Evolutionary conservation across 2,888 invertebrate genomes (phyloP).

Genomic region (Ischnura elegans): DNA sequence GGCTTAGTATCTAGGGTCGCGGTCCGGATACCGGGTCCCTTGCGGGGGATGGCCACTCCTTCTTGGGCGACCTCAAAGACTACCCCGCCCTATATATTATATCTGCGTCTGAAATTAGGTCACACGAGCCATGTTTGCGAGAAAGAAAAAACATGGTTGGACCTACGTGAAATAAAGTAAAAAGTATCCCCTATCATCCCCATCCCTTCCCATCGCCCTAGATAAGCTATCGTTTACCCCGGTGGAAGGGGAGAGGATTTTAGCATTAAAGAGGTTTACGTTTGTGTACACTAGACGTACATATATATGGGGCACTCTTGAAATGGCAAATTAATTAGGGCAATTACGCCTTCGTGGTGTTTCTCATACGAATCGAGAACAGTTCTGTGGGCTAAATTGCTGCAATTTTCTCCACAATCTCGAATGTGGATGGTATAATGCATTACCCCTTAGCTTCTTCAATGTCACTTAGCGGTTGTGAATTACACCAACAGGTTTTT

Average conservation of each 20-base stretch:
- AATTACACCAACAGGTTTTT: too few relatives aligned
- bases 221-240: background rate
- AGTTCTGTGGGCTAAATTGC: background rate
- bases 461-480: background rate
- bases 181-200: background rate
- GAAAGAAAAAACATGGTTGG: background rate
- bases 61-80: background rate
- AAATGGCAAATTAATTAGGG: background rate
- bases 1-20: background rate
- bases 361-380: background rate
- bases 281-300: background rate
- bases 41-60: background rate
- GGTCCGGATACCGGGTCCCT: background rate
- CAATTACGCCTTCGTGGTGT: background rate
- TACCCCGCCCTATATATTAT: background rate
- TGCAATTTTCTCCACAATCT: background rate
- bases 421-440: background rate
- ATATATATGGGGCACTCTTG: background rate
- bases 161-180: background rate
- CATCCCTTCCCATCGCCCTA: background rate
- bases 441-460: background rate
- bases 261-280: background rate
- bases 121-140: background rate
- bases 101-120: constrained; percentile 1
- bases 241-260: too few relatives aligned